phyloP scores from a whole-genome alignment of 2,888 invertebrate genomes.

The Synergus itoensis region DNA sequence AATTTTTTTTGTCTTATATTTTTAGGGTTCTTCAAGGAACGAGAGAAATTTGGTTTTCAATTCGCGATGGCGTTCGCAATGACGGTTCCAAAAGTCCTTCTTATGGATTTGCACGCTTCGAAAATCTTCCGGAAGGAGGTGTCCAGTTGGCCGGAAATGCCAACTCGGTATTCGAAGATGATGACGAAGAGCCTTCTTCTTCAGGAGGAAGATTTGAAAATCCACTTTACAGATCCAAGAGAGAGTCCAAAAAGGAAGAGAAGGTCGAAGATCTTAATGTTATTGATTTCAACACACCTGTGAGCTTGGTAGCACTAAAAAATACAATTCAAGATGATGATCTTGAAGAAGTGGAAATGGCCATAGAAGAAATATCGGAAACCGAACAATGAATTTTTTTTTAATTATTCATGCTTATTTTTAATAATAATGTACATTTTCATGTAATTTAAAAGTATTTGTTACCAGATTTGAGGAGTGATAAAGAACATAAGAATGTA shows the following conservation, averaged over 20 bases:
- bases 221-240: slow-evolving; percentile 71
- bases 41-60: slow-evolving; percentile 60
- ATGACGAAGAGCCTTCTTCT: slow-evolving; percentile 45
- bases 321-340: slow-evolving; percentile 54
- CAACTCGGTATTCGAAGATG: slow-evolving; percentile 21
- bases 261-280: slow-evolving; percentile 50
- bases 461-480: too few species aligned
- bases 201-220: slow-evolving; percentile 71
- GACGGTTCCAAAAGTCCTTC: slow-evolving; percentile 57
- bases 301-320: slow-evolving; percentile 64
- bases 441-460: too few species aligned
- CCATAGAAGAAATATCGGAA: slow-evolving; percentile 49
- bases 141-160: slow-evolving; percentile 62
- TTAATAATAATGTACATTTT: too few species aligned
- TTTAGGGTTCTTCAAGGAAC: slow-evolving; percentile 61
- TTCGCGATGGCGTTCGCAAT: slow-evolving; percentile 53
- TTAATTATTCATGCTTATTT: background rate
- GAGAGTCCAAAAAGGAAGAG: slow-evolving; percentile 44
- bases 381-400: background rate
- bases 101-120: slow-evolving; percentile 74
- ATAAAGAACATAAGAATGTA: too few species aligned
- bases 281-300: slow-evolving; percentile 58
- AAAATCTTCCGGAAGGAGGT: slow-evolving; percentile 71
- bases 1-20: background rate
- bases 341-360: slow-evolving; percentile 61